phyloP scores from a whole-genome alignment of 2,888 invertebrate species.

The Chironomus riparius region DNA sequence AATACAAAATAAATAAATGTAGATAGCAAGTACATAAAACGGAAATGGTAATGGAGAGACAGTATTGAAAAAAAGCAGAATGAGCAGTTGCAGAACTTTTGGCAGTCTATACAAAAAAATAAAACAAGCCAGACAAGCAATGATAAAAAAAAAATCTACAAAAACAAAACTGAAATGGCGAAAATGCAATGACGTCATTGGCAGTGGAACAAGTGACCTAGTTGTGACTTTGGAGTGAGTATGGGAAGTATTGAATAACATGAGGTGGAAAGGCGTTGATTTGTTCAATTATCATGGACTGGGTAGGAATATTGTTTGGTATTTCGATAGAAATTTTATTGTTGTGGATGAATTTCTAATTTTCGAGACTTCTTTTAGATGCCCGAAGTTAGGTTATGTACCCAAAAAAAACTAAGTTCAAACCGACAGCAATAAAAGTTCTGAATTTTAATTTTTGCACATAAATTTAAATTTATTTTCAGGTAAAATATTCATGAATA shows the following conservation, averaged over 20 bases:
- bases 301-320: too few relatives aligned
- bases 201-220: background rate
- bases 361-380: too few relatives aligned
- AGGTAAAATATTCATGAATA: too few relatives aligned
- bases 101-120: background rate
- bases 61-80: background rate
- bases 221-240: background rate
- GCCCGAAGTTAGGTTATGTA: too few relatives aligned
- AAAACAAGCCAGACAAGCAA: background rate
- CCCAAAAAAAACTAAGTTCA: too few relatives aligned
- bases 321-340: too few relatives aligned
- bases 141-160: background rate
- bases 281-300: too few relatives aligned
- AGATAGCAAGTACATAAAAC: background rate
- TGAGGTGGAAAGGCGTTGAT: too few relatives aligned
- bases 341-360: too few relatives aligned
- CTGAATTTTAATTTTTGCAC: too few relatives aligned
- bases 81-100: background rate
- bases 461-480: too few relatives aligned
- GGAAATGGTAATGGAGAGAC: background rate
- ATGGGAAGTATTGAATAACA: background rate
- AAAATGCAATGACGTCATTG: conserved; percentile 21
- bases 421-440: too few relatives aligned
- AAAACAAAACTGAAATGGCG: background rate
- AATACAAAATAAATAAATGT: background rate